Percentiles rank a stretch among this genome's conserved stretches.
Evolutionary conservation across 2,113 vertebrate genomes (phyloP).

Genomic region (Cisticola juncidis): DNA sequence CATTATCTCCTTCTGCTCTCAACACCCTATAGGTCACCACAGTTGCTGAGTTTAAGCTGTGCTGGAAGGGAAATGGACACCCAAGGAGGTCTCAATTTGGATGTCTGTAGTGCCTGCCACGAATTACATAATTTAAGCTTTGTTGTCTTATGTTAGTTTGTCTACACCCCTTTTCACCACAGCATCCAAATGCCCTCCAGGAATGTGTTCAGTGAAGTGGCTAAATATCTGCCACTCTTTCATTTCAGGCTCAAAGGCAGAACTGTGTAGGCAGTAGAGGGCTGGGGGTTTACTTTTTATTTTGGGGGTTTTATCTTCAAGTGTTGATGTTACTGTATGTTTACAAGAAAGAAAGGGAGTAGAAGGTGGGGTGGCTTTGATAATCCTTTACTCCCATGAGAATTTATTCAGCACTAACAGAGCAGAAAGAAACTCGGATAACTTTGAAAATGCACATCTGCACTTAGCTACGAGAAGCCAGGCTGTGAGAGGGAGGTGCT

Average conservation of each 20-base stretch:
- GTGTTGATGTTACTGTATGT: not conserved
- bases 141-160: not conserved
- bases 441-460: not conserved
- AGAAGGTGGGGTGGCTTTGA: not conserved
- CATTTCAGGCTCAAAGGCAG: conserved; percentile 28
- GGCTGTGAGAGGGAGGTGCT: not conserved
- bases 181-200: conserved; percentile 45
- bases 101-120: not conserved
- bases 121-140: not conserved
- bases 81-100: not conserved
- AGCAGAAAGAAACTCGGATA: not conserved
- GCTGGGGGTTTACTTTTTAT: conserved; percentile 1
- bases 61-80: not conserved
- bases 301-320: conserved; percentile 16
- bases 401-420: not conserved
- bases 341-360: conserved; percentile 10
- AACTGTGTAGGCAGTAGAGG: conserved; percentile 1
- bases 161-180: not conserved
- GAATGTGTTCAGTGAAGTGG: not conserved
- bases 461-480: not conserved
- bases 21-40: not conserved
- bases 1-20: not conserved
- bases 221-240: conserved; percentile 8
- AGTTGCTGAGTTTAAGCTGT: not conserved
- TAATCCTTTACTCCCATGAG: not conserved